Percentiles rank a stretch among this genome's conserved stretches.
phyloP scores from a whole-genome alignment of 2,797 vertebrate species.

The Girardinus metallicus region DNA sequence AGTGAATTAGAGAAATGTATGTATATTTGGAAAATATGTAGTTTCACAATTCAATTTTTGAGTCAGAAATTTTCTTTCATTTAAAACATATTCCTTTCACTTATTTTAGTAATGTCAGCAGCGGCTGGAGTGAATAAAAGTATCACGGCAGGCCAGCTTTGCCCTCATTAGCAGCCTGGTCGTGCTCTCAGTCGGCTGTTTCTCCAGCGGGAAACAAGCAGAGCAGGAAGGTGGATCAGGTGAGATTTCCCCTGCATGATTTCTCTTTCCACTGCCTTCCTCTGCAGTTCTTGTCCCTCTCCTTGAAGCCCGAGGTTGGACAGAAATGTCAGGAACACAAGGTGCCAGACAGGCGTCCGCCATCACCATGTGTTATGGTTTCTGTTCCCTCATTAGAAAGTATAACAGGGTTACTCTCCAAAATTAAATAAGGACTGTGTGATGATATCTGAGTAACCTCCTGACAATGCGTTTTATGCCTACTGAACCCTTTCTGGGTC shows the following conservation, averaged over 20 bases:
- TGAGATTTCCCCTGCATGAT: conserved; percentile 4
- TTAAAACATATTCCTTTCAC: conserved; percentile 13
- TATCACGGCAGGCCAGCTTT: conserved; percentile 14
- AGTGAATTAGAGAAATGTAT: not conserved
- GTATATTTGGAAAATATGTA: not conserved
- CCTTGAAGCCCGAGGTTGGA: conserved; percentile 32
- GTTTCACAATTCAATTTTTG: not conserved
- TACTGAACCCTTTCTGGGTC: not conserved
- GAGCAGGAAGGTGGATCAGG: conserved; percentile 8
- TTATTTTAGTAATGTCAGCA: conserved; percentile 30
- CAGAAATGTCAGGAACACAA: conserved; percentile 46
- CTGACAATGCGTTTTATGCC: conserved; percentile 27
- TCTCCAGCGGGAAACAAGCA: conserved; percentile 20
- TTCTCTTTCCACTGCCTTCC: conserved; percentile 18
- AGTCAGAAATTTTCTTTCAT: conserved; percentile 9
- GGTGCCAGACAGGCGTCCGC: conserved; percentile 49
- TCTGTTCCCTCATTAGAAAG: conserved; percentile 65
- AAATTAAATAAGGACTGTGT: conserved; percentile 55
- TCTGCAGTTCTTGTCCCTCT: conserved; percentile 27
- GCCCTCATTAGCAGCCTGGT: conserved; percentile 55
- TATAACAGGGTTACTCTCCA: conserved; percentile 60
- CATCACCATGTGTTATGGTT: conserved; percentile 23
- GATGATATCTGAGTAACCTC: conserved; percentile 56
- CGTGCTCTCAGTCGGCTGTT: conserved; percentile 17
- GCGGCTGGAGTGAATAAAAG: not conserved